A percentile compares a stretch with the other conserved stretches of the same genome.
phyloP scores from a whole-genome alignment of 2,113 vertebrate species.

The Galbula dea region DNA sequence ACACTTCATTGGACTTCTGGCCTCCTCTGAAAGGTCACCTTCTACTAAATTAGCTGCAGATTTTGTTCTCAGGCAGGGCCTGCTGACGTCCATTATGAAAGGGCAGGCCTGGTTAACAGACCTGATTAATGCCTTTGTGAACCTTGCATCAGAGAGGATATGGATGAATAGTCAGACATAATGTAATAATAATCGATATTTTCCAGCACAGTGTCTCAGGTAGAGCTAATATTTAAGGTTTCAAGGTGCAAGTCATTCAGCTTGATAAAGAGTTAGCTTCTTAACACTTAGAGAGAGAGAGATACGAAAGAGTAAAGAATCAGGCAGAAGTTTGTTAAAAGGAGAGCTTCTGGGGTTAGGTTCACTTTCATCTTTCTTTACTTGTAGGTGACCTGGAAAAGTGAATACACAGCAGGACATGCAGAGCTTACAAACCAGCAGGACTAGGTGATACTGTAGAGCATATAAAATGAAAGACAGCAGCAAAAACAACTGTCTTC shows the following conservation, averaged over 20 bases:
- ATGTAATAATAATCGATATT: too few relatives aligned
- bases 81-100: background rate
- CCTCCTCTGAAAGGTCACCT: conserved; percentile 4
- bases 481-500: background rate
- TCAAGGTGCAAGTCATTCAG: background rate
- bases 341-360: background rate
- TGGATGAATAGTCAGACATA: background rate
- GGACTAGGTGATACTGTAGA: background rate
- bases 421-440: background rate
- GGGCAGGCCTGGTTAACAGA: background rate
- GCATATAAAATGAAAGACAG: background rate
- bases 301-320: background rate
- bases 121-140: background rate
- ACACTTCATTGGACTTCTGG: background rate
- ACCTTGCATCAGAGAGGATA: background rate
- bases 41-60: conserved; percentile 2
- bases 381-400: background rate
- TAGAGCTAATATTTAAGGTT: background rate
- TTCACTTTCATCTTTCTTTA: background rate
- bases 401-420: background rate
- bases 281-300: background rate
- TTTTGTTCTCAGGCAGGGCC: background rate
- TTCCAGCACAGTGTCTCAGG: background rate
- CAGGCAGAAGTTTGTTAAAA: background rate
- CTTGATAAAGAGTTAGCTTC: background rate